phyloP scores from a whole-genome alignment of 2,797 vertebrate genomes.

The Poeciliopsis infans region DNA sequence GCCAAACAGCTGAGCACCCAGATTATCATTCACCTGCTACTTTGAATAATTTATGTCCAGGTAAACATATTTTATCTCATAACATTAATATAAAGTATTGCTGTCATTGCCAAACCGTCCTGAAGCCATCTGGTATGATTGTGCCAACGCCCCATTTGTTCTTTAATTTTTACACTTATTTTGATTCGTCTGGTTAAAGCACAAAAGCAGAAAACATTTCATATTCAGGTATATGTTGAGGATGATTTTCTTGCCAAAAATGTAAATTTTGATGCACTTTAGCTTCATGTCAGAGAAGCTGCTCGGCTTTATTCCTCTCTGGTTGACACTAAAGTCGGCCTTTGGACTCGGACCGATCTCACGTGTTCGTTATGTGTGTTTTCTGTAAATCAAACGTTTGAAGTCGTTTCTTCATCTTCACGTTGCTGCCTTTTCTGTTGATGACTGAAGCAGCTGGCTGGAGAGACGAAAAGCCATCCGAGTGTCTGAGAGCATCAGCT shows the following conservation, averaged over 20 bases:
- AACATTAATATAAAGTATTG: conserved; percentile 1
- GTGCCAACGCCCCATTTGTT: conserved; percentile 19
- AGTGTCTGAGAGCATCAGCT: conserved; percentile 30
- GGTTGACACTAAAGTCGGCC: conserved; percentile 46
- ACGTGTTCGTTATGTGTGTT: conserved; percentile 29
- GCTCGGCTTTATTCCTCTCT: conserved; percentile 6
- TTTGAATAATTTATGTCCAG: conserved; percentile 7
- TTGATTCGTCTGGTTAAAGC: neutral
- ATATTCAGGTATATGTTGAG: neutral
- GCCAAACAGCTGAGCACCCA: neutral
- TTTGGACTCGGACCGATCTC: conserved; percentile 60
- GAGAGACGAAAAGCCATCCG: conserved; percentile 35
- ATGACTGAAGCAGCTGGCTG: conserved; percentile 44
- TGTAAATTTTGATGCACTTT: conserved; percentile 2
- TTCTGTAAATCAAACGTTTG: conserved; percentile 47
- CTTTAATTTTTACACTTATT: neutral
- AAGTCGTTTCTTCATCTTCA: conserved; percentile 55
- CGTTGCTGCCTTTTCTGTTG: conserved; percentile 67
- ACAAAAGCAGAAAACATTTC: neutral
- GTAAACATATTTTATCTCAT: neutral
- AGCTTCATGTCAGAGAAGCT: conserved; percentile 28
- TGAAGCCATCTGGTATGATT: neutral
- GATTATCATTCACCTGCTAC: conserved; percentile 9
- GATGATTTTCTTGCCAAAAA: conserved; percentile 7
- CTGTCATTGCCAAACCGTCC: conserved; percentile 26